These are phyloP conservation scores for Hippocampus kuda DNA, from an alignment of 2,797 vertebrate species.

Conservation along the genomic window DNA sequence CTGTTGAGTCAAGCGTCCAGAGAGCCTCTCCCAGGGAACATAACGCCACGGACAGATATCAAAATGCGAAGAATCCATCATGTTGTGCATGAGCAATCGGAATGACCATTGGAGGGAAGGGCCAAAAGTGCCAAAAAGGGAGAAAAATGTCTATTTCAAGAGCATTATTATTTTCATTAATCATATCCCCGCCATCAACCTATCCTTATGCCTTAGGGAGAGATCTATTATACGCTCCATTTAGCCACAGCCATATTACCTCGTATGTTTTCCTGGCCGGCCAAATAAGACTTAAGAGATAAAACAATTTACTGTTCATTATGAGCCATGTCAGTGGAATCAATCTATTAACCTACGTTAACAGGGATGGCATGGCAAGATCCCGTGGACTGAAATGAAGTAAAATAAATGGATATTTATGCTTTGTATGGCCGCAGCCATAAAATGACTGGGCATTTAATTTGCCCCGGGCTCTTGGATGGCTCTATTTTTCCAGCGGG, in stretches of 20 bases:
- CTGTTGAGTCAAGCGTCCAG: conserved; percentile 12
- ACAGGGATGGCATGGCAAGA: conserved; percentile 86
- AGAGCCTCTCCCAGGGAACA: conserved; percentile 36
- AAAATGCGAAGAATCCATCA: conserved; percentile 83
- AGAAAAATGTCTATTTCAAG: conserved; percentile 96
- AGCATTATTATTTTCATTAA: conserved; percentile 99
- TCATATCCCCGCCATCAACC: conserved; percentile 92
- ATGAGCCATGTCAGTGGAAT: conserved; percentile 99
- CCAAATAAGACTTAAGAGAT: conserved; percentile 99
- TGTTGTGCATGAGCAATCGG: conserved; percentile 77
- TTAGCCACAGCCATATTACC: conserved; percentile 98
- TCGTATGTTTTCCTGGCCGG: conserved; percentile 99
- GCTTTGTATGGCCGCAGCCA: conserved; percentile 68
- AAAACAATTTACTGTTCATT: conserved; percentile 99
- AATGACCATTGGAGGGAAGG: conserved; percentile 70
- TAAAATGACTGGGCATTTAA: conserved; percentile 95
- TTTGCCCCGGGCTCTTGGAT: conserved; percentile 77
- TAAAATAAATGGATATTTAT: conserved; percentile 44
- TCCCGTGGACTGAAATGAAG: conserved; percentile 63
- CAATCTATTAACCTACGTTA: conserved; percentile 99
- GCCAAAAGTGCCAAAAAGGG: conserved; percentile 65
- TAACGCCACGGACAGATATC: conserved; percentile 55
- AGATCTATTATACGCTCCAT: conserved; percentile 99
- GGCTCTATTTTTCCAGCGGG: conserved; percentile 88
- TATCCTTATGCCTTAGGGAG: conserved; percentile 96